Base-by-base conservation (phyloP, 2,797 vertebrate genomes). In the Liasis olivaceus region DNA sequence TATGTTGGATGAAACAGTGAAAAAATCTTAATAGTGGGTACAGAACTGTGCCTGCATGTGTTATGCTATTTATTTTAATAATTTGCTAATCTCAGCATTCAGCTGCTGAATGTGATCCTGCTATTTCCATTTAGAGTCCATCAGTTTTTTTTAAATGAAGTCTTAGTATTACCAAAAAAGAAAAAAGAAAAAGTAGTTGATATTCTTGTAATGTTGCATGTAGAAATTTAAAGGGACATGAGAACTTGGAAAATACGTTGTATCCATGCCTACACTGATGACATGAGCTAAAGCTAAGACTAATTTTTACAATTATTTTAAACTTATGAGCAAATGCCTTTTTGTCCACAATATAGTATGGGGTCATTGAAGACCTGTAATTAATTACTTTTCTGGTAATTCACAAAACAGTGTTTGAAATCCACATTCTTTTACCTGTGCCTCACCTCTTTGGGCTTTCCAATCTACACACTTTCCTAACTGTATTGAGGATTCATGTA, bases 11-110 rank as follows among this genome's bases (percentile, higher is more conserved):
- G 96, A 96, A 95, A 96, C 92, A 92, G 95, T 95, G 94, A 95
- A 96, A 95, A 85, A 95, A 94, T 93, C 95, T 94, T 95, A 90
- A 94, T 66, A 93, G 1, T 22, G 62, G 0, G 13, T 94, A 94
- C 91, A 77, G 60, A 20, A 59, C 28, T 88, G 42, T 88, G 81
- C 88, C 94, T 93, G 51, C 51, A 54, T 54, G 51, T 7, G 51
- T 54, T 54, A 54, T 54, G 51, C 51, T 54, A 54, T 64, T 92
- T 85, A 36, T 12, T 89, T 2, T 94, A 90, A 93, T 91, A 47
- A 88, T 36, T 91, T 91, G 1, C 1, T 72, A 63, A 63, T 88
- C 91, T 95, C 63, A 92, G 17, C 31, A 6, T 47, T 91, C 94
- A 90, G 66, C 92, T 95, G 91, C 93, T 88, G 93, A 94, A 26